Evolutionary conservation across 2,113 vertebrate genomes (phyloP).

Genomic region (Astur gentilis): DNA sequence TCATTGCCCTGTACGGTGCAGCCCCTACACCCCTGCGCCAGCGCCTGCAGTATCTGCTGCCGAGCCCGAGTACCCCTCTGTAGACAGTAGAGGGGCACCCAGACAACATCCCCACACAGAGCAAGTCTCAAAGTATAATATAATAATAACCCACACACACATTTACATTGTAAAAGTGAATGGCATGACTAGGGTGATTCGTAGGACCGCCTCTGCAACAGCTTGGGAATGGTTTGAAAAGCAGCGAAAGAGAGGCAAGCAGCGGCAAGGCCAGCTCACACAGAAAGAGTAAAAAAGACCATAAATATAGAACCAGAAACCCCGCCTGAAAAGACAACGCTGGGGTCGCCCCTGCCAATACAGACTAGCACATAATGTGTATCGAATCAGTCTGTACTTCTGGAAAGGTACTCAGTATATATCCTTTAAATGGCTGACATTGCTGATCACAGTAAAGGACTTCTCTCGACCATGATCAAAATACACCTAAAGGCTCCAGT

Average conservation of each 20-base stretch:
- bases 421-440: background rate
- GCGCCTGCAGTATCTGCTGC: background rate
- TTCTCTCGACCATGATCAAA: background rate
- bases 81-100: background rate
- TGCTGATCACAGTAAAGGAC: background rate
- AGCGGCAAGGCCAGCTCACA: background rate
- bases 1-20: accelerated
- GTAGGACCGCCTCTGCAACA: background rate
- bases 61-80: background rate
- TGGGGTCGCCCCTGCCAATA: background rate
- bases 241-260: background rate
- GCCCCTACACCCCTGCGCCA: accelerated
- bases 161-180: background rate
- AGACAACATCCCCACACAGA: background rate
- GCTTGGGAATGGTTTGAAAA: background rate
- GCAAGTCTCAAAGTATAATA: background rate
- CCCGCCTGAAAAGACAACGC: background rate
- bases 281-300: background rate
- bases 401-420: background rate
- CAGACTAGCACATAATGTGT: background rate
- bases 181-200: background rate
- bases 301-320: background rate
- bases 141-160: background rate
- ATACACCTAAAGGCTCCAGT: background rate
- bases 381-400: background rate